Evolutionary conservation across 2,113 vertebrate genomes (phyloP).

Genomic region (Pagrus major): DNA sequence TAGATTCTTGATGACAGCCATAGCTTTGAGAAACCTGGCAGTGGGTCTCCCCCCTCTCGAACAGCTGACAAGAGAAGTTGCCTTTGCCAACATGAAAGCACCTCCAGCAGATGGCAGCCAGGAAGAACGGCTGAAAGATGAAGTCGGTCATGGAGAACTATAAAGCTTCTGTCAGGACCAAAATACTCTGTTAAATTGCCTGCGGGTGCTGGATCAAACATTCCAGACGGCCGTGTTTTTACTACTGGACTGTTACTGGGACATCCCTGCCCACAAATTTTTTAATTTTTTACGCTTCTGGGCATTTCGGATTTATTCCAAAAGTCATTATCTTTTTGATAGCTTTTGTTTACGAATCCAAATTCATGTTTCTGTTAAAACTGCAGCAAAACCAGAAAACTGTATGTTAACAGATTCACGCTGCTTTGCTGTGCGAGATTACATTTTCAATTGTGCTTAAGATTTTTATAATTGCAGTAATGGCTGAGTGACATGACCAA

Average conservation of each 20-base stretch:
- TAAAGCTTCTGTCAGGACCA: conserved; percentile 38
- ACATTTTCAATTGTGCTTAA: background rate
- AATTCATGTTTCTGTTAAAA: background rate
- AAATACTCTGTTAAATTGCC: background rate
- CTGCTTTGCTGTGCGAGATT: conserved; percentile 2
- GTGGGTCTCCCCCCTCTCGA: conserved; percentile 89
- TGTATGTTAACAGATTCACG: background rate
- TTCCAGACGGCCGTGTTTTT: background rate
- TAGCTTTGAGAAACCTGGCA: conserved; percentile 90
- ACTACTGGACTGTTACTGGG: conserved; percentile 67
- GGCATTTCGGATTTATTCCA: conserved; percentile 26
- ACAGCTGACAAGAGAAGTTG: conserved; percentile 90
- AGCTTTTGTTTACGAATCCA: background rate
- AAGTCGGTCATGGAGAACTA: conserved; percentile 81
- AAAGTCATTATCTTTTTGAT: conserved; percentile 42
- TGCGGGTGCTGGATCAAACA: conserved; percentile 37
- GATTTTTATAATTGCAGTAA: background rate
- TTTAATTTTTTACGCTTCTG: conserved; percentile 19
- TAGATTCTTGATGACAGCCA: conserved; percentile 93
- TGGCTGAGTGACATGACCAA: background rate
- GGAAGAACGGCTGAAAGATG: conserved; percentile 74
- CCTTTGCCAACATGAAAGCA: conserved; percentile 88
- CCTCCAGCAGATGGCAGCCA: conserved; percentile 61
- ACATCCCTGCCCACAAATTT: background rate
- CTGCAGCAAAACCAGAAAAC: background rate